Percentiles rank a stretch among this genome's conserved stretches.
Conservation (phyloP, 1,140 invertebrate species). For the Drosophila cardini region DNA sequence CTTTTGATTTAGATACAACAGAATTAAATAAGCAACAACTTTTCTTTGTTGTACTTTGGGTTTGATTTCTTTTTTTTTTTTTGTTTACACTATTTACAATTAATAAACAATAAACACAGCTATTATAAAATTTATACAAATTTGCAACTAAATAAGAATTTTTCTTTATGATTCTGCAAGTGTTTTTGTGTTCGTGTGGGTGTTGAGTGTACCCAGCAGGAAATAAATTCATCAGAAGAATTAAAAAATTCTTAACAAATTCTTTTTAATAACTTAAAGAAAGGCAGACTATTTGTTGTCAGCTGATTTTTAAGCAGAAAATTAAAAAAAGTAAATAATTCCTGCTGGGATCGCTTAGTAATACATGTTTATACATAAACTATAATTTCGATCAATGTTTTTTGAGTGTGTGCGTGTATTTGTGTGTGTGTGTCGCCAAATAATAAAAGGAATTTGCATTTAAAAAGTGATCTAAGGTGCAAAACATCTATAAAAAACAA, state of each 20-base stretch:
- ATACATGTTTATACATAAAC: slow-evolving; percentile 11
- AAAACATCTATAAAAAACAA: slow-evolving; percentile 39
- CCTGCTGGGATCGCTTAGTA: slow-evolving; percentile 27
- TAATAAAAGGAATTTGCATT: slow-evolving; percentile 28
- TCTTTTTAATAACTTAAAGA: no score
- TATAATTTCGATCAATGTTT: slow-evolving; percentile 8
- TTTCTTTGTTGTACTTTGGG: slow-evolving; percentile 9
- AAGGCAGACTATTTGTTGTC: no score
- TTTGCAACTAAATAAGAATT: slow-evolving; percentile 41
- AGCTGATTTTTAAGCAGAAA: no score
- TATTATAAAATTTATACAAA: slow-evolving; percentile 17
- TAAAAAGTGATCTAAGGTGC: slow-evolving; percentile 32
- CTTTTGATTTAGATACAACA: slow-evolving; percentile 73
- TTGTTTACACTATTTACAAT: slow-evolving; percentile 54
- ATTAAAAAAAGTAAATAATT: no score
- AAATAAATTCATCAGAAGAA: background rate
- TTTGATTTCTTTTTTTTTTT: background rate
- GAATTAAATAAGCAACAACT: slow-evolving; percentile 45
- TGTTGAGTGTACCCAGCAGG: slow-evolving; percentile 25
- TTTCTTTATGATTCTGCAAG: slow-evolving; percentile 21
- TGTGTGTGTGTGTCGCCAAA: slow-evolving; percentile 38
- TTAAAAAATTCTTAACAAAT: no score
- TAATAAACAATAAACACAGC: slow-evolving; percentile 58
- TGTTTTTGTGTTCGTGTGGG: slow-evolving; percentile 40
- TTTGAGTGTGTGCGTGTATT: slow-evolving; percentile 8